Base-by-base conservation (phyloP, 2,113 vertebrate genomes). In the Thamnaconus septentrionalis region DNA sequence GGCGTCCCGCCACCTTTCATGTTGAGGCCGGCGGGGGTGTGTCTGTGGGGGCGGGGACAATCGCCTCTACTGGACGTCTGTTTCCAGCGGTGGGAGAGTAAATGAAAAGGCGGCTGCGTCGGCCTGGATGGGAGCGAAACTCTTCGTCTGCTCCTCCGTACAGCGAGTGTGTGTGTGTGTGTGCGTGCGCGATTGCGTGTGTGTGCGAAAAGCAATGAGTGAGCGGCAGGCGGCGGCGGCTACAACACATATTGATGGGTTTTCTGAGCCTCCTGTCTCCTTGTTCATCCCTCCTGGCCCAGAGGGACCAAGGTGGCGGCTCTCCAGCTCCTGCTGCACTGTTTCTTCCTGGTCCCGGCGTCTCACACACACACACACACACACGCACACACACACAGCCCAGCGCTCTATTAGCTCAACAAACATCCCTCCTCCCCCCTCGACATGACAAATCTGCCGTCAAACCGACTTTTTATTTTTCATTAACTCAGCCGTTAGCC, bases 231-330 rank as follows among this genome's bases (percentile, higher is more conserved):
- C 56, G 85, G 87, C 85, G 73, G 80, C 85, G 46, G 46, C 10
- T 48, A 5, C 7, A 4, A 31, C 18, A 31, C 18, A 31, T 31
- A 31, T 31, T 11, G 48, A 50, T 88, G 77, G 73, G 73, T 77
- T 82, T 85, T 61, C 71, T 11, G 64, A 68, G 77, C 61, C 72
- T 85, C 56, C 72, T 53, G 75, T 85, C 78, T 84, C 79, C 79
- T 71, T 71, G 61, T 80, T 75, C 79, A 73, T 83, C 82, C 80
- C 76, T 81, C 45, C 64, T 64, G 75, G 82, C 69, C 68, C 63
- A 46, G 54, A 74, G 73, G 56, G 79, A 83, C 50, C 76, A 82
- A 76, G 66, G 81, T 88, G 82, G 84, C 85, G 80, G 76, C 76
- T 65, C 69, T 84, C 75, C 82, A 82, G 50, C 75, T 74, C 69